phyloP scores from a whole-genome alignment of 2,797 vertebrate species.

The Leucoraja ocellata region DNA sequence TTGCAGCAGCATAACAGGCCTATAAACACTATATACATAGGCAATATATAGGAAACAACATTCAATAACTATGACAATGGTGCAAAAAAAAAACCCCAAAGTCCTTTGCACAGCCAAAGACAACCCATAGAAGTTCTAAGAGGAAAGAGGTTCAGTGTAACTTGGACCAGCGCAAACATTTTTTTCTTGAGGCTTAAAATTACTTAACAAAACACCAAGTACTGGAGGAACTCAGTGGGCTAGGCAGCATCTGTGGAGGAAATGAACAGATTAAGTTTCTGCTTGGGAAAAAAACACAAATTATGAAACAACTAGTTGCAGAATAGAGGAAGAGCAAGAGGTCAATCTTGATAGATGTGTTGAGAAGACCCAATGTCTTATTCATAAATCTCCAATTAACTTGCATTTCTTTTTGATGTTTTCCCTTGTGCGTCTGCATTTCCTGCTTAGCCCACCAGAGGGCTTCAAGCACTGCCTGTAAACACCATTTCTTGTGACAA shows the following conservation, averaged over 20 bases:
- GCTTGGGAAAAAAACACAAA: too few species aligned
- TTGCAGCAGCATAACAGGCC: too few species aligned
- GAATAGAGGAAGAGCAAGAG: not conserved
- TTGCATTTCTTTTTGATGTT: not conserved
- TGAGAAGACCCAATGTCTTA: not conserved
- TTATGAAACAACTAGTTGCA: not conserved
- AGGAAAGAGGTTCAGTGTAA: not conserved
- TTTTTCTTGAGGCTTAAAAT: not conserved
- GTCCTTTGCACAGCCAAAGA: too few species aligned
- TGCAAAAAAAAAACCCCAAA: too few species aligned
- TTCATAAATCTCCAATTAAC: not conserved
- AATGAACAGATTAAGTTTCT: too few species aligned
- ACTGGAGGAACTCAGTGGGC: too few species aligned
- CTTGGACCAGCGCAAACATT: not conserved
- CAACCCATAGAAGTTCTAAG: too few species aligned
- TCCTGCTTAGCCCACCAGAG: slow-evolving; percentile 21
- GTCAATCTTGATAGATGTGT: not conserved
- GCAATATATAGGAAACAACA: too few species aligned
- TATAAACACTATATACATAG: too few species aligned
- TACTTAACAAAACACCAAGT: too few species aligned
- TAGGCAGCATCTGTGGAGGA: too few species aligned
- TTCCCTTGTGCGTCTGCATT: not conserved
- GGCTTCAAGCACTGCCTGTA: not conserved
- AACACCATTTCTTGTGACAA: not conserved
- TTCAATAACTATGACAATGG: too few species aligned